Evolutionary conservation across 2,888 invertebrate species (phyloP).

Genomic region (Heliconius hortense): DNA sequence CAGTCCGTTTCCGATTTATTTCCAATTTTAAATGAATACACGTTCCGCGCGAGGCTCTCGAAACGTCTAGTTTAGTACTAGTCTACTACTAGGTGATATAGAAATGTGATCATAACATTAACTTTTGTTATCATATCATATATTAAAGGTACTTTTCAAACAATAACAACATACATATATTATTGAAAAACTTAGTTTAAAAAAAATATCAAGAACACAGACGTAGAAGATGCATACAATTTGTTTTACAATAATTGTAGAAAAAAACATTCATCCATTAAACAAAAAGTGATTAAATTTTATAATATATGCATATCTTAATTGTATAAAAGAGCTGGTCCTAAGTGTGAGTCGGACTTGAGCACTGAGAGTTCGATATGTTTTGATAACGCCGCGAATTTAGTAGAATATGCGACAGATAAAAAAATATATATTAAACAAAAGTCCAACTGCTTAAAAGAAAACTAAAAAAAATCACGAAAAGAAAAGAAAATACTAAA

Average conservation of each 20-base stretch:
- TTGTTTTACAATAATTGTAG: not conserved
- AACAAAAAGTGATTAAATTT: not conserved
- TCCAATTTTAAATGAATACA: conserved; percentile 1
- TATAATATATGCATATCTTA: not conserved
- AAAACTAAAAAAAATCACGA: too few relatives aligned
- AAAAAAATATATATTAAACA: too few relatives aligned
- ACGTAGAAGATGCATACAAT: not conserved
- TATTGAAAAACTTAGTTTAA: not conserved
- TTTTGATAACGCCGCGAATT: not conserved
- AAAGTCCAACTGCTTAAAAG: too few relatives aligned
- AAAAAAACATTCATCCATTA: not conserved
- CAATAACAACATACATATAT: not conserved
- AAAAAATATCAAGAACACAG: not conserved
- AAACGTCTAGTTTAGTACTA: not conserved
- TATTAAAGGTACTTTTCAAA: not conserved
- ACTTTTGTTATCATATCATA: not conserved
- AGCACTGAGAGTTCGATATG: not conserved
- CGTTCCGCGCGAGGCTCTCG: not conserved
- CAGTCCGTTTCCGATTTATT: not conserved
- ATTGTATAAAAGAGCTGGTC: not conserved
- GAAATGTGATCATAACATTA: not conserved
- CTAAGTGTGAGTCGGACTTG: not conserved
- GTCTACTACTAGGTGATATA: not conserved
- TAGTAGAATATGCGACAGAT: not conserved
- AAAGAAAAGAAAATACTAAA: too few relatives aligned